A percentile compares a stretch with the other conserved stretches of the same genome.
Conservation (phyloP, 2,888 invertebrate species). For the Alsophila aescularia region DNA sequence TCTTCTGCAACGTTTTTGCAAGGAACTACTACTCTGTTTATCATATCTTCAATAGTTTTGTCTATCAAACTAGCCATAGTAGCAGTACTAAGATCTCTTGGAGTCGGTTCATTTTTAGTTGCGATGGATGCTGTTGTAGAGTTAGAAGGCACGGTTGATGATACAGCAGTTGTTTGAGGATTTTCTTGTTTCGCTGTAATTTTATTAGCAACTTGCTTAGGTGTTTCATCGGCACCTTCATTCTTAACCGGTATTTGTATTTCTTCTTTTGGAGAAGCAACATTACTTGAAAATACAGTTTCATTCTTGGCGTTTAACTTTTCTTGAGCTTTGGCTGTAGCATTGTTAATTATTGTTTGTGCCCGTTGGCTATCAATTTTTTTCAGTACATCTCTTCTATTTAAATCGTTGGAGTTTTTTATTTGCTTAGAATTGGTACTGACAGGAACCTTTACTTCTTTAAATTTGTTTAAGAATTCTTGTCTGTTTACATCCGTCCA, state of each 20-base stretch:
- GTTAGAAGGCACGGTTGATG: slow-evolving; percentile 27
- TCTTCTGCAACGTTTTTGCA: slow-evolving; percentile 55
- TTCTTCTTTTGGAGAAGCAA: slow-evolving; percentile 36
- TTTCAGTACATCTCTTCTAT: slow-evolving; percentile 73
- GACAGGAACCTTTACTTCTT: slow-evolving; percentile 64
- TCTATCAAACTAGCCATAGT: slow-evolving; percentile 68
- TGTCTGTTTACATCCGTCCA: slow-evolving; percentile 79
- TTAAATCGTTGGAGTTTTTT: slow-evolving; percentile 76
- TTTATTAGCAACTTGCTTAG: slow-evolving; percentile 16
- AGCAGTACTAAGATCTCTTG: slow-evolving; percentile 60
- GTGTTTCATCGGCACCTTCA: slow-evolving; percentile 31
- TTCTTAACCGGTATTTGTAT: slow-evolving; percentile 38
- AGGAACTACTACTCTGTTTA: slow-evolving; percentile 58
- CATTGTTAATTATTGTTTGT: slow-evolving; percentile 53
- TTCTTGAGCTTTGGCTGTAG: slow-evolving; percentile 61
- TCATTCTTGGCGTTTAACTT: slow-evolving; percentile 60
- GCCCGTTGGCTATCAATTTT: slow-evolving; percentile 73
- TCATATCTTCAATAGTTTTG: slow-evolving; percentile 76
- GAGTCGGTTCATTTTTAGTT: slow-evolving; percentile 23
- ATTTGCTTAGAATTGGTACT: slow-evolving; percentile 69
- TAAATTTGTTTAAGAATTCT: slow-evolving; percentile 75
- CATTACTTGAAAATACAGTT: slow-evolving; percentile 62
- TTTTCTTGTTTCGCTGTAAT: slow-evolving; percentile 13
- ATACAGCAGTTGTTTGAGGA: slow-evolving; percentile 1
- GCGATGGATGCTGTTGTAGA: slow-evolving; percentile 17